These are phyloP conservation scores for Tauraco erythrolophus DNA, from an alignment of 2,113 vertebrate genomes.

Conservation along the genomic window DNA sequence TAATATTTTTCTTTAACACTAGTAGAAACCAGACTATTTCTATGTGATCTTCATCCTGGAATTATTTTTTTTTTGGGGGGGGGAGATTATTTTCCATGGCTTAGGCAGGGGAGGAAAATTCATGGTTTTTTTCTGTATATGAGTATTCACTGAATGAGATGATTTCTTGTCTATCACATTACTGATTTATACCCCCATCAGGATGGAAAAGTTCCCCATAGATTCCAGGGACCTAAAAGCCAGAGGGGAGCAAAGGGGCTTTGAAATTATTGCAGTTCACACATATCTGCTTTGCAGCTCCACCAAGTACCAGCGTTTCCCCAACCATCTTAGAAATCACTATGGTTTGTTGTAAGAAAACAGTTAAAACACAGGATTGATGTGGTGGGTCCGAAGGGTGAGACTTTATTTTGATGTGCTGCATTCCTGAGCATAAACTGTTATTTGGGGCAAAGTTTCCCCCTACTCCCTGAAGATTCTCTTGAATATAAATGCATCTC, in stretches of 20 bases:
- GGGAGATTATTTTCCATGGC: not conserved
- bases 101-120: not conserved
- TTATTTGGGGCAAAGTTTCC: not conserved
- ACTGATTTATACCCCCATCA: accelerated
- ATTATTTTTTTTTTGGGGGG: not conserved
- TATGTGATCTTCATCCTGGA: not conserved
- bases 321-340: not conserved
- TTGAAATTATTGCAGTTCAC: not conserved
- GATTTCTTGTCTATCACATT: not conserved
- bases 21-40: not conserved
- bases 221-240: not conserved
- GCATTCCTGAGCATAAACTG: not conserved
- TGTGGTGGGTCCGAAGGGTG: not conserved
- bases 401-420: not conserved
- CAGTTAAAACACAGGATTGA: not conserved
- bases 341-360: not conserved
- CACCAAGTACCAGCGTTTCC: not conserved
- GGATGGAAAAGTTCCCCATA: not conserved
- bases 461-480: not conserved
- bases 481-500: slow-evolving; percentile 32
- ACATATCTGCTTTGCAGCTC: accelerated
- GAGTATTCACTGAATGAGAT: not conserved
- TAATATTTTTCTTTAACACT: not conserved
- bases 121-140: not conserved
- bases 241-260: not conserved